Percentiles rank a stretch among this genome's conserved stretches.
These are phyloP conservation scores for Parazoanthus atlanticus DNA, from an alignment of 92 coral and sea anemone species.

Conservation along the genomic window DNA sequence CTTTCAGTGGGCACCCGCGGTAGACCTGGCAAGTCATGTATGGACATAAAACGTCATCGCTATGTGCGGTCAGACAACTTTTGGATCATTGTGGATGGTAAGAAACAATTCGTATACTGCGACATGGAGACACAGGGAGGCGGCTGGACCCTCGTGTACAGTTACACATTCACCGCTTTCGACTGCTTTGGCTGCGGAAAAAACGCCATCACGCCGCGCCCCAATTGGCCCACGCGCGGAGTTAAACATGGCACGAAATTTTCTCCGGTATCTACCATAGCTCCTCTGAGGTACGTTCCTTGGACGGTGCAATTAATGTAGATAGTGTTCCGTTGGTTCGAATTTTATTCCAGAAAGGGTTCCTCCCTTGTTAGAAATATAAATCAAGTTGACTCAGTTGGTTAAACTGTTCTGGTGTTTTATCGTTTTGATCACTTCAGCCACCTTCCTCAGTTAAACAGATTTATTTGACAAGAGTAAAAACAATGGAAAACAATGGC, in stretches of 20 bases:
- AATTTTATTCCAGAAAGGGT: too few relatives aligned
- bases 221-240: conserved; percentile 48
- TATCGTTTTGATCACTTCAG: too few relatives aligned
- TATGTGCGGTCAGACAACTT: conserved; percentile 47
- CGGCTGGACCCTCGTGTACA: conserved; percentile 82
- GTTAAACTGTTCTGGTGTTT: too few relatives aligned
- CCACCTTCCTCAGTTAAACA: too few relatives aligned
- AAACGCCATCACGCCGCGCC: conserved; percentile 71
- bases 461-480: too few relatives aligned
- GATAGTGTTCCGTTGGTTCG: not conserved
- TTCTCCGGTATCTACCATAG: not conserved
- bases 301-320: not conserved
- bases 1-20: conserved; percentile 27
- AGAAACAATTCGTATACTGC: conserved; percentile 62
- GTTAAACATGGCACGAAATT: not conserved
- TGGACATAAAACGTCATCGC: conserved; percentile 27
- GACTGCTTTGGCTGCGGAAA: conserved; percentile 27
- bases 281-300: conserved; percentile 18
- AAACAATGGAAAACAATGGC: too few relatives aligned
- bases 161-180: conserved; percentile 68
- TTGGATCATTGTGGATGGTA: conserved; percentile 35
- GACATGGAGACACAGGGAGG: conserved; percentile 66
- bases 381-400: too few relatives aligned
- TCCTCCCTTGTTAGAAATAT: too few relatives aligned
- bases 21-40: conserved; percentile 37